These are phyloP conservation scores for Omphaloscelis lunosa DNA, from an alignment of 2,888 invertebrate genomes.

Conservation along the genomic window DNA sequence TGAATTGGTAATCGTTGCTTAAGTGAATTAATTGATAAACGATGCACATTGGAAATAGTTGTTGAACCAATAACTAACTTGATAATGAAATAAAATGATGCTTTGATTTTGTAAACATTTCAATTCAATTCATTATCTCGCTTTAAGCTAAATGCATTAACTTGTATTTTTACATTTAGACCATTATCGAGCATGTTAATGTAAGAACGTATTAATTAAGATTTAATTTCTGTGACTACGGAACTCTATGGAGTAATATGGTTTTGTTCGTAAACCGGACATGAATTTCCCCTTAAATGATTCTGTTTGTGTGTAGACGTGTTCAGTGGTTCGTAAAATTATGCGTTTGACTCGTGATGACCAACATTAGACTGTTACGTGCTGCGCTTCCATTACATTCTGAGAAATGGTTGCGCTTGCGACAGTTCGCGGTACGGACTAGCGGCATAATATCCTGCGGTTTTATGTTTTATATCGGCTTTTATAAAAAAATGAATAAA, in stretches of 20 bases:
- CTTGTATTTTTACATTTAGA: not conserved
- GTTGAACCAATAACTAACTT: conserved; percentile 6
- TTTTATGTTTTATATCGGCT: conserved; percentile 56
- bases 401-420: conserved; percentile 69
- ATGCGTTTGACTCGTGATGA: conserved; percentile 75
- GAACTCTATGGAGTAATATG: conserved; percentile 1
- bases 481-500: not conserved
- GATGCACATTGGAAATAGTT: conserved; percentile 18
- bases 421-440: conserved; percentile 50
- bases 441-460: conserved; percentile 70
- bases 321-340: conserved; percentile 80
- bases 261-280: conserved; percentile 13
- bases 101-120: conserved; percentile 11
- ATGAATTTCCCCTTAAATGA: conserved; percentile 52
- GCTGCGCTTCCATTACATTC: conserved; percentile 72
- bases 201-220: not conserved
- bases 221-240: not conserved
- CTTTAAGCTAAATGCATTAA: not conserved
- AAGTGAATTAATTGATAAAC: conserved; percentile 32
- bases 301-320: conserved; percentile 67
- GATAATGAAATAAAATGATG: not conserved
- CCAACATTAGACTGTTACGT: conserved; percentile 71
- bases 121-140: not conserved
- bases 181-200: not conserved
- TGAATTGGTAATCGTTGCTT: conserved; percentile 44